These are phyloP conservation scores for Lochmaea capreae DNA, from an alignment of 2,888 invertebrate species.

Conservation along the genomic window DNA sequence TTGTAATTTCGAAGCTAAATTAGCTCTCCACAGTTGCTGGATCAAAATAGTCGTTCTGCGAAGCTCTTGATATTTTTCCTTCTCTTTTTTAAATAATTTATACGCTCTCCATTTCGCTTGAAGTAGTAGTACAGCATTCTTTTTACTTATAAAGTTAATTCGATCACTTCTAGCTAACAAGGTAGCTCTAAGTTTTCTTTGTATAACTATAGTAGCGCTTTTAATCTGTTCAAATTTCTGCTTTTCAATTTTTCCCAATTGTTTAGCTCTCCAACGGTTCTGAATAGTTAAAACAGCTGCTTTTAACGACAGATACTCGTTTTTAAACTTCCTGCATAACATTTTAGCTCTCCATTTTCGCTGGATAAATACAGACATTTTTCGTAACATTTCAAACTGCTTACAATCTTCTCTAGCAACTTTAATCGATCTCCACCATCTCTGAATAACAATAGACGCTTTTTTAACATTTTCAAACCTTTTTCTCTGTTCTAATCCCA, in stretches of 20 bases:
- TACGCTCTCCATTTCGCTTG: slow-evolving; percentile 56
- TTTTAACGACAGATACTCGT: slow-evolving; percentile 34
- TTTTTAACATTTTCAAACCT: slow-evolving; percentile 57
- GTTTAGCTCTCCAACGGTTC: slow-evolving; percentile 54
- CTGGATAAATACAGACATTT: slow-evolving; percentile 41
- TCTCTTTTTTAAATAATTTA: slow-evolving; percentile 48
- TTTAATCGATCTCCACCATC: slow-evolving; percentile 56
- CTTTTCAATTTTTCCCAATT: slow-evolving; percentile 40
- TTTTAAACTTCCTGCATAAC: neutral
- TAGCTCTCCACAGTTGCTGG: slow-evolving; percentile 54
- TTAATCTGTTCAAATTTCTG: slow-evolving; percentile 50
- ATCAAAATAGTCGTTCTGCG: slow-evolving; percentile 42
- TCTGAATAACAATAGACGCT: slow-evolving; percentile 60
- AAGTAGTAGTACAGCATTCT: slow-evolving; percentile 40
- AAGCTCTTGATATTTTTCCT: slow-evolving; percentile 45
- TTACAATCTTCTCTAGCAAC: slow-evolving; percentile 50
- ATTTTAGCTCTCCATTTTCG: slow-evolving; percentile 53
- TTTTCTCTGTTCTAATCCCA: slow-evolving; percentile 49
- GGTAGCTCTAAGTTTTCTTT: slow-evolving; percentile 37
- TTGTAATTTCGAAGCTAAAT: neutral
- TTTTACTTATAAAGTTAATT: slow-evolving; percentile 29
- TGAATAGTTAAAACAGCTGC: slow-evolving; percentile 60
- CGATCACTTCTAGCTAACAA: neutral
- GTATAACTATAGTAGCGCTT: slow-evolving; percentile 38
- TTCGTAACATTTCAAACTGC: slow-evolving; percentile 39